These are phyloP conservation scores for Ptychochromis oligacanthus DNA, from an alignment of 2,113 vertebrate species.

Conservation along the genomic window DNA sequence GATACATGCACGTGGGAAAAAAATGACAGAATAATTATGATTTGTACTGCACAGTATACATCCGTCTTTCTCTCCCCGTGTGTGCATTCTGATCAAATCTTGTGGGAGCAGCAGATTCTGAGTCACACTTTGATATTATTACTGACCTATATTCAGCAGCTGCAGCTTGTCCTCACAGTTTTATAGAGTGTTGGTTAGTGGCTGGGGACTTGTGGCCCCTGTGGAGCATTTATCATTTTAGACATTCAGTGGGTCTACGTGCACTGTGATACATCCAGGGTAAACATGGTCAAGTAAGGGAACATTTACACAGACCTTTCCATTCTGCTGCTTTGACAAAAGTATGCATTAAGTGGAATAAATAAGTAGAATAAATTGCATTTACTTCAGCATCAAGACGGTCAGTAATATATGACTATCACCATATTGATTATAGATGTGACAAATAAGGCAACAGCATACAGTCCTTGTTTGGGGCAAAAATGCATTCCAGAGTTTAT, in stretches of 20 bases:
- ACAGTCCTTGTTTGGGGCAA: background rate
- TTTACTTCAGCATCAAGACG: conserved; percentile 6
- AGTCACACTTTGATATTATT: conserved; percentile 56
- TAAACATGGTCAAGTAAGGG: background rate
- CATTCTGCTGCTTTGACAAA: background rate
- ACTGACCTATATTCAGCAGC: conserved; percentile 67
- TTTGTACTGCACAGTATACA: background rate
- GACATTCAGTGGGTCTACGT: conserved; percentile 44
- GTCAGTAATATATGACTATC: background rate
- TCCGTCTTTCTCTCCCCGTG: background rate
- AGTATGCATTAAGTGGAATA: background rate
- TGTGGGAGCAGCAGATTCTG: conserved; percentile 42
- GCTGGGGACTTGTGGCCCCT: conserved; percentile 41
- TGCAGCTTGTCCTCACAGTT: conserved; percentile 39
- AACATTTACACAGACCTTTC: conserved; percentile 28
- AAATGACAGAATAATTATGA: conserved; percentile 10
- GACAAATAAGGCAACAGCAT: background rate
- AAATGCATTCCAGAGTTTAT: background rate
- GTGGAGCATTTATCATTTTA: conserved; percentile 33
- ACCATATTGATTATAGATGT: background rate
- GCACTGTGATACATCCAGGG: conserved; percentile 29
- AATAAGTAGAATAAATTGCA: background rate
- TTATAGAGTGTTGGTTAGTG: conserved; percentile 16
- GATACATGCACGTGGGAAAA: background rate
- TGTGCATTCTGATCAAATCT: conserved; percentile 25